These are phyloP conservation scores for Sinocyclocheilus maitianheensis DNA, from an alignment of 2,113 vertebrate species.

Conservation along the genomic window DNA sequence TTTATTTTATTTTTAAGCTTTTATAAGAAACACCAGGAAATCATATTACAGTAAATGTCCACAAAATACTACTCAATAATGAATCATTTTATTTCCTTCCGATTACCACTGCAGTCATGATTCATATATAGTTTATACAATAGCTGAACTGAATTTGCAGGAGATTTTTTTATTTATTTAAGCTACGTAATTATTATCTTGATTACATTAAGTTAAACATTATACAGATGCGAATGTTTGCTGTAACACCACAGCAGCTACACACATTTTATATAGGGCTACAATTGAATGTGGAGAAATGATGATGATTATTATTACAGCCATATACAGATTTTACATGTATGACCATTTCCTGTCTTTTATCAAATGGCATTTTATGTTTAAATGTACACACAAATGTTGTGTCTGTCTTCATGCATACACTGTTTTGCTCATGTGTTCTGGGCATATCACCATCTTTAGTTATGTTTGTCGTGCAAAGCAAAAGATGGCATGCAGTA, in stretches of 20 bases:
- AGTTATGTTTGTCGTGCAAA: not conserved
- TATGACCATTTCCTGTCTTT: not conserved
- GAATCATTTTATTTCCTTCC: not conserved
- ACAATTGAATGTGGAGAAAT: not conserved
- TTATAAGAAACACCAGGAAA: not conserved
- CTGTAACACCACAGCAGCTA: not conserved
- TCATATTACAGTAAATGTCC: not conserved
- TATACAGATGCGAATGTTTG: not conserved
- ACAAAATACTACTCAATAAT: not conserved
- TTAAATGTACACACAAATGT: not conserved
- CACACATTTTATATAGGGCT: not conserved
- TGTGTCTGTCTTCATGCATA: not conserved
- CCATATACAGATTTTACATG: not conserved
- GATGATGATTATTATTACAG: not conserved
- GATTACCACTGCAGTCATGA: not conserved
- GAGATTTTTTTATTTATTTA: not conserved
- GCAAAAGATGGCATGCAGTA: not conserved
- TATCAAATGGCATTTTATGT: constrained; percentile 6
- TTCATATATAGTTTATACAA: not conserved
- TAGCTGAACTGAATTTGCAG: not conserved
- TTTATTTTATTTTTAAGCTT: not conserved
- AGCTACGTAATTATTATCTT: not conserved
- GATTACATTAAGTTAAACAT: not conserved
- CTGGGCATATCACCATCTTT: not conserved
- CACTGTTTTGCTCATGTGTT: not conserved